These are phyloP conservation scores for Seira musarum DNA, from an alignment of 2,888 invertebrate species.

Conservation along the genomic window DNA sequence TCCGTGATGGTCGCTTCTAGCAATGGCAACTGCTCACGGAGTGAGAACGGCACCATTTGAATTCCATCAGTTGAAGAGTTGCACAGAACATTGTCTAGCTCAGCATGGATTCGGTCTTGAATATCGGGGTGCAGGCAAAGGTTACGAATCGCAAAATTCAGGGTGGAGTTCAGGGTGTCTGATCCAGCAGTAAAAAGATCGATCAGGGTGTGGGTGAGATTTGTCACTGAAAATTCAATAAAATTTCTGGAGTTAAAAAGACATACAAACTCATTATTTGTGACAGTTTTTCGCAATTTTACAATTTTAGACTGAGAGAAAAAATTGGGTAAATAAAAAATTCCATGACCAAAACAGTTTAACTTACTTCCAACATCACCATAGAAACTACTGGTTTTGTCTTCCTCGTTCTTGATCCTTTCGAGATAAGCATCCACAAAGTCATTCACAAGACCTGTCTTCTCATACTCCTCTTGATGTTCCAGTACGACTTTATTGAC, in stretches of 20 bases:
- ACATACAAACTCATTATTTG: background rate
- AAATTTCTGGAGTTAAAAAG: no score
- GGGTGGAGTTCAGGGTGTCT: slow-evolving; percentile 59
- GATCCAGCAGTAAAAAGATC: slow-evolving; percentile 63
- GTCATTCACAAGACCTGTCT: slow-evolving; percentile 17
- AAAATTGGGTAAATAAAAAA: background rate
- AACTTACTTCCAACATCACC: slow-evolving; percentile 58
- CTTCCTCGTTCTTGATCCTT: slow-evolving; percentile 54
- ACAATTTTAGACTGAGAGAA: no score
- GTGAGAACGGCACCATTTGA: no score
- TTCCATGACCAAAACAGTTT: background rate
- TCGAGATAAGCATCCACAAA: slow-evolving; percentile 57
- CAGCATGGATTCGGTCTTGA: slow-evolving; percentile 76
- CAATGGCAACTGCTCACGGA: slow-evolving; percentile 72
- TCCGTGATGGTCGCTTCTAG: slow-evolving; percentile 54
- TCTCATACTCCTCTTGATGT: slow-evolving; percentile 29
- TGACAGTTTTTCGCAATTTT: background rate
- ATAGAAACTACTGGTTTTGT: slow-evolving; percentile 62
- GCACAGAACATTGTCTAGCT: slow-evolving; percentile 74
- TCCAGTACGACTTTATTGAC: slow-evolving; percentile 51
- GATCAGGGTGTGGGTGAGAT: slow-evolving; percentile 59
- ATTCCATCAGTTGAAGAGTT: slow-evolving; percentile 73
- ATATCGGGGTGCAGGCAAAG: slow-evolving; percentile 77
- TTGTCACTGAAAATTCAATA: slow-evolving; percentile 34
- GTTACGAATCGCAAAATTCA: slow-evolving; percentile 74